These are phyloP conservation scores for Oegoconia quadripuncta DNA, from an alignment of 2,888 invertebrate species.

Conservation along the genomic window DNA sequence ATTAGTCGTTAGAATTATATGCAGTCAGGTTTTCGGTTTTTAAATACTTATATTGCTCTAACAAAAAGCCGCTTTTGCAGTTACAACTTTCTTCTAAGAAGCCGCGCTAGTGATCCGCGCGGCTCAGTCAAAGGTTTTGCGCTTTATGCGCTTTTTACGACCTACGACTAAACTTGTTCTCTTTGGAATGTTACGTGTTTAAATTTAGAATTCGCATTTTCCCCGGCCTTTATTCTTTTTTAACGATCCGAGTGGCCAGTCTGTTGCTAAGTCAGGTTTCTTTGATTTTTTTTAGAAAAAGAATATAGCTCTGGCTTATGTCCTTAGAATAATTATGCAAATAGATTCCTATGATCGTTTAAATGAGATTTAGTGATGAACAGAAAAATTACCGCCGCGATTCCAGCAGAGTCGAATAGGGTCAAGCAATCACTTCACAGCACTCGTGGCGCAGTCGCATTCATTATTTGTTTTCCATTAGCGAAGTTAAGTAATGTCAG, in stretches of 20 bases:
- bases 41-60: too few relatives aligned
- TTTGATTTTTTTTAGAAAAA: slow-evolving; percentile 30
- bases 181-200: slow-evolving; percentile 18
- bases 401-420: too few relatives aligned
- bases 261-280: slow-evolving; percentile 44
- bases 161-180: slow-evolving; percentile 11
- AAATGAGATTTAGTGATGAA: too few relatives aligned
- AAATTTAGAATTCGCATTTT: slow-evolving; percentile 40
- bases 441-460: too few relatives aligned
- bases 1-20: too few relatives aligned
- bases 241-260: slow-evolving; percentile 26
- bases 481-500: too few relatives aligned
- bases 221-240: slow-evolving; percentile 26
- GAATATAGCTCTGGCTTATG: background rate
- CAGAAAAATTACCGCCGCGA: too few relatives aligned
- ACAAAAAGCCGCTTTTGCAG: too few relatives aligned
- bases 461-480: too few relatives aligned
- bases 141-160: slow-evolving; percentile 38
- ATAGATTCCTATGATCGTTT: too few relatives aligned
- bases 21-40: too few relatives aligned
- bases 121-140: slow-evolving; percentile 9
- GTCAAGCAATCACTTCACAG: too few relatives aligned
- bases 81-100: background rate
- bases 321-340: background rate
- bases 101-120: slow-evolving; percentile 29